These are phyloP conservation scores for Nanger granti DNA, from an alignment of 2,113 vertebrate genomes.

Conservation along the genomic window DNA sequence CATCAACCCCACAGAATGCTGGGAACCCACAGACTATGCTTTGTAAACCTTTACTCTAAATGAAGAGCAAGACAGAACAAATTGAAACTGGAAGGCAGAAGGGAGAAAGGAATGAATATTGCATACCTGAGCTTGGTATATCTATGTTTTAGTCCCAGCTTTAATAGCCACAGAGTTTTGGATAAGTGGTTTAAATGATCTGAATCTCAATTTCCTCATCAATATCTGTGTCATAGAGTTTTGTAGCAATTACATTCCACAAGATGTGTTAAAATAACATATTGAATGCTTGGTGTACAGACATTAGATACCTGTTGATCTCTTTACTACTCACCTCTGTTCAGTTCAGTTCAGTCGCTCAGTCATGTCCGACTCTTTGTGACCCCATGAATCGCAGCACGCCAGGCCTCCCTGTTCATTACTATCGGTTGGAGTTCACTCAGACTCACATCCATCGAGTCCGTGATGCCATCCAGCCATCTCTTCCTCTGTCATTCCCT, in stretches of 20 bases:
- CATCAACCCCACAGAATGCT: not conserved
- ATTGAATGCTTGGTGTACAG: accelerated
- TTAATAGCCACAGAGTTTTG: not conserved
- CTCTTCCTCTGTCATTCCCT: too few species aligned
- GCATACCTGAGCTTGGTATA: not conserved
- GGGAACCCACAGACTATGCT: not conserved
- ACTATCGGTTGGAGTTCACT: too few species aligned
- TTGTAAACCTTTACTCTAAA: not conserved
- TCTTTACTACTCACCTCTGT: not conserved
- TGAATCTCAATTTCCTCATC: not conserved
- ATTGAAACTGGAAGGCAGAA: not conserved
- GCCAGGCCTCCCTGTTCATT: too few species aligned
- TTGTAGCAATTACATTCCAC: not conserved
- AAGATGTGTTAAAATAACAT: not conserved
- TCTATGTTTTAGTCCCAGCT: not conserved
- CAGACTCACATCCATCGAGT: too few species aligned
- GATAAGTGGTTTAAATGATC: not conserved
- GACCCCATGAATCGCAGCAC: too few species aligned
- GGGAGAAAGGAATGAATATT: not conserved
- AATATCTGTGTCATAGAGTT: not conserved
- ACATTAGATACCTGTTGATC: too few species aligned
- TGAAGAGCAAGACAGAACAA: not conserved
- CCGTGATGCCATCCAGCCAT: too few species aligned
- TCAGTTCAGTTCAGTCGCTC: too few species aligned
- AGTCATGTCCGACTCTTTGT: too few species aligned